Percentiles rank a stretch among this genome's conserved stretches.
These are phyloP conservation scores for Albula glossodonta DNA, from an alignment of 2,113 vertebrate species.

Conservation along the genomic window DNA sequence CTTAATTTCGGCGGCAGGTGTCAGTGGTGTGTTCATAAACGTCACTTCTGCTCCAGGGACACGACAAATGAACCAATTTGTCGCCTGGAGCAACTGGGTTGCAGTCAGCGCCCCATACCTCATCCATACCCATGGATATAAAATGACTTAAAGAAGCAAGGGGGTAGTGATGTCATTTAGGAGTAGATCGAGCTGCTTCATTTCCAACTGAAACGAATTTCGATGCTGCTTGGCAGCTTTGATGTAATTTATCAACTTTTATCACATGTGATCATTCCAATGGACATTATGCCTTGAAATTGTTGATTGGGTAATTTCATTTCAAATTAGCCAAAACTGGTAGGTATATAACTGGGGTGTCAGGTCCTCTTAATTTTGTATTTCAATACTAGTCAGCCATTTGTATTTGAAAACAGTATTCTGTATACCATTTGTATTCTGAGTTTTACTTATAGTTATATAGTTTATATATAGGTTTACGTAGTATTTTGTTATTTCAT, in stretches of 20 bases:
- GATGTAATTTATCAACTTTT: not conserved
- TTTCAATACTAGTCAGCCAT: no score
- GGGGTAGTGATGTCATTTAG: not conserved
- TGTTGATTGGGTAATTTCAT: no score
- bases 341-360: no score
- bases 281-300: not conserved
- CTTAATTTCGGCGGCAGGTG: not conserved
- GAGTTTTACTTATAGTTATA: no score
- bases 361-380: no score
- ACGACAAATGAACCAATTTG: conserved; percentile 16
- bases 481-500: no score
- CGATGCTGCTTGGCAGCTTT: not conserved
- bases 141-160: not conserved
- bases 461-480: no score
- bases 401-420: no score
- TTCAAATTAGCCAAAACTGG: no score
- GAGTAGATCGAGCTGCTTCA: not conserved
- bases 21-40: not conserved
- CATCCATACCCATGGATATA: conserved; percentile 10
- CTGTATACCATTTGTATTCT: no score
- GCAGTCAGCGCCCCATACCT: not conserved
- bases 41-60: not conserved
- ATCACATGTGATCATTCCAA: not conserved
- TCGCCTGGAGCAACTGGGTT: conserved; percentile 10
- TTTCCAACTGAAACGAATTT: not conserved